phyloP scores from a whole-genome alignment of 2,797 vertebrate species.

The Tarsius wallacei region DNA sequence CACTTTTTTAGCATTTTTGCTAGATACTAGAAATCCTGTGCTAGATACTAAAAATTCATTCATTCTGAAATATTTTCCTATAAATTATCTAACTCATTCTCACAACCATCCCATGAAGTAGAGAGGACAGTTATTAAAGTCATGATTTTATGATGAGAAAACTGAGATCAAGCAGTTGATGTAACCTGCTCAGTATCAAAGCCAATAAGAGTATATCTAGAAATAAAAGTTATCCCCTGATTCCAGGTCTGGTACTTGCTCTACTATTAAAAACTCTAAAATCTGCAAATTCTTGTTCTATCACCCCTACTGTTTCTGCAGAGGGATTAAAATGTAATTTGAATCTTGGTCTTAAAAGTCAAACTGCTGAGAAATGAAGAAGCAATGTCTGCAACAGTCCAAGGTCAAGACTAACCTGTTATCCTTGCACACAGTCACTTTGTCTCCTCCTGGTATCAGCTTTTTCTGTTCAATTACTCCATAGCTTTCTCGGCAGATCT shows the following conservation, averaged over 20 bases:
- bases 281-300: conserved; percentile 16
- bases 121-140: neutral
- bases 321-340: conserved; percentile 46
- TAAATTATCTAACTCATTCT: neutral
- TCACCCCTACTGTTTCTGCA: neutral
- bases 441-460: conserved; percentile 95
- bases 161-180: neutral
- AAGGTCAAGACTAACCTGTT: conserved; percentile 93
- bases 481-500: conserved; percentile 98
- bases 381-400: neutral
- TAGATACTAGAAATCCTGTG: conserved; percentile 16
- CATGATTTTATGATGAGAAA: neutral
- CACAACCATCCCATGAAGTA: neutral
- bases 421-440: conserved; percentile 93
- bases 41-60: neutral
- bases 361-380: neutral
- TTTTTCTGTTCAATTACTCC: conserved; percentile 96
- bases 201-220: neutral
- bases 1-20: neutral
- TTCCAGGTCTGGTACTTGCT: neutral
- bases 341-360: neutral
- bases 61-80: conserved; percentile 23
- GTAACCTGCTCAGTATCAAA: neutral
- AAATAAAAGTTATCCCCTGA: conserved; percentile 15
- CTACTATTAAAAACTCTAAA: conserved; percentile 1